Conservation (phyloP, 2,113 vertebrate species). For the Stegastes partitus region DNA sequence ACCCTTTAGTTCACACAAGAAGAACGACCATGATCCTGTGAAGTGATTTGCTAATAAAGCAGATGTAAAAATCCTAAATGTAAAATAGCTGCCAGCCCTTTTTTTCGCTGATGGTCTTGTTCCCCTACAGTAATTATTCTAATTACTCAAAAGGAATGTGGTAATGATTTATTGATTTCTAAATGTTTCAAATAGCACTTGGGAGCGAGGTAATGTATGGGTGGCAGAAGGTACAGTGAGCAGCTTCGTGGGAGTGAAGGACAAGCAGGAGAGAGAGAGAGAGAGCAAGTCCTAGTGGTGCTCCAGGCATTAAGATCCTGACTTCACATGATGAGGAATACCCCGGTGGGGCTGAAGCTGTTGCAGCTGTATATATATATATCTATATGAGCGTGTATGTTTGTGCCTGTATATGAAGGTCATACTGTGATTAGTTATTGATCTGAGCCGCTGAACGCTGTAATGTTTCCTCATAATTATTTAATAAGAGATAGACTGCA, state of each 20-base stretch:
- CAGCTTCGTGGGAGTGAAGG: conserved; percentile 1
- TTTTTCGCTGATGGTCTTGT: conserved; percentile 4
- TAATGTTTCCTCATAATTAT: conserved; percentile 58
- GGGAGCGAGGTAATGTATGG: conserved; percentile 25
- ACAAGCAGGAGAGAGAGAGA: too few relatives aligned
- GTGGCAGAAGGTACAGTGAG: conserved; percentile 19
- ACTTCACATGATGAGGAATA: conserved; percentile 8
- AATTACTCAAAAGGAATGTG: conserved; percentile 48
- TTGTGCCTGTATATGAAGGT: conserved; percentile 43
- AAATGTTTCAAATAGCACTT: conserved; percentile 35
- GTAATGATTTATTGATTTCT: conserved; percentile 51
- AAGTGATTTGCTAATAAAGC: background rate
- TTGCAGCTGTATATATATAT: background rate
- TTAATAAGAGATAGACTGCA: conserved; percentile 27
- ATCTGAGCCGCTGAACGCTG: conserved; percentile 41
- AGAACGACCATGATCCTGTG: too few relatives aligned
- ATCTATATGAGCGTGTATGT: background rate
- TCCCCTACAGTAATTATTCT: conserved; percentile 42
- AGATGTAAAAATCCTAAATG: background rate
- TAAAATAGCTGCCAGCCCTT: conserved; percentile 25
- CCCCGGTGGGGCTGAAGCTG: background rate
- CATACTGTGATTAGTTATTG: conserved; percentile 72
- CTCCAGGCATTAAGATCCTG: conserved; percentile 20
- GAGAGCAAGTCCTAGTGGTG: background rate
- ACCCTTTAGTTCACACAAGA: background rate